Base-by-base conservation (phyloP, 2,888 invertebrate species). In the Nowickia ferox region DNA sequence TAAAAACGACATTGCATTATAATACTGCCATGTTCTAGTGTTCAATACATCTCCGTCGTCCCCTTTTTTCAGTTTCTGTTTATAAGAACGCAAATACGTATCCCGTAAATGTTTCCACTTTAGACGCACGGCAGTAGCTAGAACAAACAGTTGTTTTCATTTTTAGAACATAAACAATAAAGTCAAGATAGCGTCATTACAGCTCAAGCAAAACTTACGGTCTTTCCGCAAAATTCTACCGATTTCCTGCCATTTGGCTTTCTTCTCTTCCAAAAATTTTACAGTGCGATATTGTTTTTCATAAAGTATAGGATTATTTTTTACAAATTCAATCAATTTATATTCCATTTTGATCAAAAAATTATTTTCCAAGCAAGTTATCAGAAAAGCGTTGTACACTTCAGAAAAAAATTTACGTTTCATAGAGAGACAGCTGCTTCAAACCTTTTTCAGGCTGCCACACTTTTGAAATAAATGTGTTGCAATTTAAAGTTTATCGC, bases 81-180 rank as follows among this genome's bases (percentile, higher is more conserved):
- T 83, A 44, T 77, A 83, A 5, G 69, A 77, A 13, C 83, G 76
- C 42, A 77, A 48, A 51, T 75, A 86, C 5, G 86, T 86, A 13
- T 86, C 86, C 9, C 86, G 69, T 40, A 86, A 76, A 53, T 75
- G 75, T 55, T 86, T 86, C 86, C 86, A 86, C 55, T 82, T 82
- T 10, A 17, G 46, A 1, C 86, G 78, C 6, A 86, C 69, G 4
- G 17, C 22, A 42, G 44, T 40, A 11, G 86, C 86, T 86, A 30
- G 46, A 81, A 74, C 17, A 63, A 61, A 57, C 4, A n/a, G 11
- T 38, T 13, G 1, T 59, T 22, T 10, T 8, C 19, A 17, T n/a
- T 13, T 30, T 53, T 17, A 2, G 19, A 53, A 53, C 19, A 55
- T 30, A 30, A 30, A 55, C 19, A 53, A 30, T 30, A 13, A 13